Base-by-base conservation (phyloP, 2,888 invertebrate species). In the Drosophila paramelanica region DNA sequence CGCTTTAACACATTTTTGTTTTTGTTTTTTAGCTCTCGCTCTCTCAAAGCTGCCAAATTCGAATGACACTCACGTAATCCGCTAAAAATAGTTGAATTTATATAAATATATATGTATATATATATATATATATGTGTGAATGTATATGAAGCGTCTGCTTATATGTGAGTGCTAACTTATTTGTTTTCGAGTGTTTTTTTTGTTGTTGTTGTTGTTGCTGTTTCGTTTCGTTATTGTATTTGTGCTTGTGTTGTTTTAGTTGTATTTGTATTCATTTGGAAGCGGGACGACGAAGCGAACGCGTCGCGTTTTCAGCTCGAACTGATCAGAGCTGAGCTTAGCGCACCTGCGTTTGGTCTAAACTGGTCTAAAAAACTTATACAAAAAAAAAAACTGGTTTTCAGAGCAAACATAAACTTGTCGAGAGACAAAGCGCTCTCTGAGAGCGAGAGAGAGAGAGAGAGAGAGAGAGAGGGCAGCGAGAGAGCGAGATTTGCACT, bases 21-120 rank as follows among this genome's bases (percentile, higher is more conserved):
- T 68, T 42, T 66, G 31, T 17, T 41, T 17, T 17, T 14, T 4
- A 23, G 23, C 41, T 41, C 41, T 10, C 14, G 1, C 17, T 14
- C 17, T 41, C 17, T 33, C 10, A 5, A 58, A 65, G 42, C 57
- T 51, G 47, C 64, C 79, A 72, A 76, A 75, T 82, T 77, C 66
- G 77, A 79, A 84, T 85, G 72, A 85, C 85, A 89, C 85, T 85
- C 85, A 85, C 85, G 85, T 85, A 85, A 85, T 85, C 46, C 70
- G 81, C 85, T 85, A 87, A 89, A 85, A 85, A 85, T 85, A 85
- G 84, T 88, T 80, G 73, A 83, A 74, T 80, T 67, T 66, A 46
- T 64, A 45, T 31, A 8, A n/a, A 13, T 43, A 3, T 53, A 31
- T 47, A 27, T n/a, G 6, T 53, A n/a, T 52, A 11, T 39, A 11